phyloP scores from a whole-genome alignment of 2,888 invertebrate species.

The Venusia cambrica region DNA sequence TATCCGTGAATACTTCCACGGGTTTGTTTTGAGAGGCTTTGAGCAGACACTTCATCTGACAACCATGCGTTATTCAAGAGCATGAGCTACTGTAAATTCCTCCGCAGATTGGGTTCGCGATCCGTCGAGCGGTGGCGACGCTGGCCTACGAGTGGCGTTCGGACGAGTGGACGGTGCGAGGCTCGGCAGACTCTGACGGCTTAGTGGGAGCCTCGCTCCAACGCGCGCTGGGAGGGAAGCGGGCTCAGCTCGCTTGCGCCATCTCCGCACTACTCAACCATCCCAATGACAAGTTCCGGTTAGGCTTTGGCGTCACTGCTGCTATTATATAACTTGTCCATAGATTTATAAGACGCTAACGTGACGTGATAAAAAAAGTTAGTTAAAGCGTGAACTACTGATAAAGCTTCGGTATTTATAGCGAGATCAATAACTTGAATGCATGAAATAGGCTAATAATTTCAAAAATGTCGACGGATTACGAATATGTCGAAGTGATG shows the following conservation, averaged over 20 bases:
- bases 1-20: too few species aligned
- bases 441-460: too few species aligned
- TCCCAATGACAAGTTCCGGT: slow-evolving; percentile 72
- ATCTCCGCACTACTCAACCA: slow-evolving; percentile 72
- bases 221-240: slow-evolving; percentile 58
- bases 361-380: too few species aligned
- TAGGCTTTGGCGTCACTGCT: slow-evolving; percentile 68
- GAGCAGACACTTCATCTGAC: too few species aligned
- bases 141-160: slow-evolving; percentile 68
- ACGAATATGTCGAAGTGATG: too few species aligned
- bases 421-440: too few species aligned
- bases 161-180: slow-evolving; percentile 64
- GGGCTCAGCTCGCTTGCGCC: slow-evolving; percentile 60
- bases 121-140: slow-evolving; percentile 62
- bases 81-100: not conserved
- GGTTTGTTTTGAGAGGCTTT: too few species aligned
- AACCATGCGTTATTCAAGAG: slow-evolving; percentile 1
- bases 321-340: slow-evolving; percentile 43
- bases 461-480: too few species aligned
- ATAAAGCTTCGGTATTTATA: too few species aligned
- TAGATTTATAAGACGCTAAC: too few species aligned
- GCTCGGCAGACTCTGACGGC: slow-evolving; percentile 69
- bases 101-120: slow-evolving; percentile 67
- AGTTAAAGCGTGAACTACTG: too few species aligned
- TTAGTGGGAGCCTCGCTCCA: slow-evolving; percentile 69